Percentiles rank a stretch among this genome's conserved stretches.
Evolutionary conservation across 1,140 invertebrate genomes (phyloP).

Genomic region (Drosophila lini): DNA sequence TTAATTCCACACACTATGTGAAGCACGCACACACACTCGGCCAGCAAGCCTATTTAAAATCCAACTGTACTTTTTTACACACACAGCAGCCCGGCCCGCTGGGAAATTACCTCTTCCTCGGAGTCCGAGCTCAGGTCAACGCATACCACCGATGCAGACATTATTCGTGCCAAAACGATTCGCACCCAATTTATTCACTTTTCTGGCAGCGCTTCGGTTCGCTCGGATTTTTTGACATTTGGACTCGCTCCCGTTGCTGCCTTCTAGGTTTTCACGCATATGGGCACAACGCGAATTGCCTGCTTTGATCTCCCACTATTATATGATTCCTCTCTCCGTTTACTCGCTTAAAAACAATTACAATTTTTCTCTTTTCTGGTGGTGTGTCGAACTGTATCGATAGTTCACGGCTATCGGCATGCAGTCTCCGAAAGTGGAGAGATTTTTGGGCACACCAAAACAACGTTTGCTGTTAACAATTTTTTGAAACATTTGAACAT

Average conservation of each 20-base stretch:
- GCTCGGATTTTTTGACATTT: constrained; percentile 54
- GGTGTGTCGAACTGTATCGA: not conserved
- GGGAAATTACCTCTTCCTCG: constrained; percentile 69
- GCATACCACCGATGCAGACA: constrained; percentile 68
- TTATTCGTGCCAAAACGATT: constrained; percentile 37
- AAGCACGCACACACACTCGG: constrained; percentile 53
- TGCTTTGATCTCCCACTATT: constrained; percentile 11
- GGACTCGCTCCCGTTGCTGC: constrained; percentile 49
- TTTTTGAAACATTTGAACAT: not conserved
- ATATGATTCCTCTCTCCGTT: constrained; percentile 27
- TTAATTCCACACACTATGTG: constrained; percentile 55
- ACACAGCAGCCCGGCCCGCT: constrained; percentile 24
- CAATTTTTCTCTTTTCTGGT: constrained; percentile 6
- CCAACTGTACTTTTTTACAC: constrained; percentile 79
- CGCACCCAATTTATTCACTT: constrained; percentile 48
- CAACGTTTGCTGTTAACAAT: not conserved
- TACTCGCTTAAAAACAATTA: constrained; percentile 23
- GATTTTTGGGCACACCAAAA: not conserved
- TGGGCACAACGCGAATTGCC: constrained; percentile 45
- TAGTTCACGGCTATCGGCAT: not conserved
- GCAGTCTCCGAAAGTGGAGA: constrained; percentile 2
- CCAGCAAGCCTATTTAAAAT: constrained; percentile 63
- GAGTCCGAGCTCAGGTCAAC: constrained; percentile 71
- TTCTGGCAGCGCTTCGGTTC: constrained; percentile 23
- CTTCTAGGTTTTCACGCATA: constrained; percentile 62